These are phyloP conservation scores for Syngnathus floridae DNA, from an alignment of 2,113 vertebrate species.

Conservation along the genomic window DNA sequence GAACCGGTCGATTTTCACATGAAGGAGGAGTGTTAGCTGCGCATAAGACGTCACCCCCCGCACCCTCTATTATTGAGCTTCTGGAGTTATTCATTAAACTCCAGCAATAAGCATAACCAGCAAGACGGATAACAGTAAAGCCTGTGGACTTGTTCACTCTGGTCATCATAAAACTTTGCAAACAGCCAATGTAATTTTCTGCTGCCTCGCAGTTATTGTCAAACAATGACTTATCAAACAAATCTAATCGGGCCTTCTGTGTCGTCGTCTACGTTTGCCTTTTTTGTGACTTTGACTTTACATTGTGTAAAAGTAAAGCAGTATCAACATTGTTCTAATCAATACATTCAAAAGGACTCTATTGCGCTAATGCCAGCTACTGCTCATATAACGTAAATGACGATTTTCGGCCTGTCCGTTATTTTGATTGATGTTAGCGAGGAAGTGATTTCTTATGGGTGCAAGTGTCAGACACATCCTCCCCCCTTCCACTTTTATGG, in stretches of 20 bases:
- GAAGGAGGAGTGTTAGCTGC: constrained; percentile 4
- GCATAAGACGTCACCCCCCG: constrained; percentile 45
- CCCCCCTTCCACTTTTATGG: no score
- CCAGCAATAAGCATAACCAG: constrained; percentile 41
- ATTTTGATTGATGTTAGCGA: no score
- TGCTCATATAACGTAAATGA: constrained; percentile 17
- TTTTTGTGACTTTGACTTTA: neutral
- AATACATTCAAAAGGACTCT: neutral
- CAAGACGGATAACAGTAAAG: constrained; percentile 35
- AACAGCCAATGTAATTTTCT: constrained; percentile 34
- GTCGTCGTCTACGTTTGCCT: neutral
- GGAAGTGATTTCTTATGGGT: no score
- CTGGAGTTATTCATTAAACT: constrained; percentile 70
- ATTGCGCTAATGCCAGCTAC: constrained; percentile 12
- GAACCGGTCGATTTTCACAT: neutral
- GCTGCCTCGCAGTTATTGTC: constrained; percentile 10
- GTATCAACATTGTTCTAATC: neutral
- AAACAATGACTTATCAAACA: constrained; percentile 50
- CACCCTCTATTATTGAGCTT: constrained; percentile 18
- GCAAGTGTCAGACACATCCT: no score
- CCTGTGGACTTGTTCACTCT: neutral
- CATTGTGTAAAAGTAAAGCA: neutral
- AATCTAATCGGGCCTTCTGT: constrained; percentile 43
- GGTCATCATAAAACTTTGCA: constrained; percentile 12
- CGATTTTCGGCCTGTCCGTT: no score